These are phyloP conservation scores for Drosophila ironensis DNA, from an alignment of 1,140 invertebrate genomes.

Conservation along the genomic window DNA sequence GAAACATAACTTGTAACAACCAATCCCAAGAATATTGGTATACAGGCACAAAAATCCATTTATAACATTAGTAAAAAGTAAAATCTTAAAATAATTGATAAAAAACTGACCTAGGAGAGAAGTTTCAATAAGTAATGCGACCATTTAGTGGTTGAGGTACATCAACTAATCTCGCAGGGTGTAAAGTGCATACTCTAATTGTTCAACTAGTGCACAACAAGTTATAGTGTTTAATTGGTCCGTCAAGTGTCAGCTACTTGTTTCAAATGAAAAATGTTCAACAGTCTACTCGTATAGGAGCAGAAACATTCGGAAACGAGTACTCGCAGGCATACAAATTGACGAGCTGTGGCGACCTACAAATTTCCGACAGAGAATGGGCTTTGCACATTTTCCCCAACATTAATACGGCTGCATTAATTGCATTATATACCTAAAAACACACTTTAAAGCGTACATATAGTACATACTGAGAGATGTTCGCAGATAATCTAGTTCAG, in stretches of 20 bases:
- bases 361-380: constrained; percentile 14
- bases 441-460: background rate
- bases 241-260: background rate
- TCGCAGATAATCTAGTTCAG: constrained; percentile 35
- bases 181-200: no score
- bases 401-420: constrained; percentile 42
- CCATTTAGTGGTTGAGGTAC: no score
- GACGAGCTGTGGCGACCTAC: constrained; percentile 25
- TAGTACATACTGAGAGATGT: background rate
- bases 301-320: background rate
- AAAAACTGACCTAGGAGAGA: no score
- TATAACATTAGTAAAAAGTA: no score
- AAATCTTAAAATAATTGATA: no score
- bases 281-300: background rate
- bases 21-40: no score
- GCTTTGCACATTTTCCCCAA: constrained; percentile 21
- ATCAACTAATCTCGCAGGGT: no score
- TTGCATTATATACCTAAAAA: constrained; percentile 39
- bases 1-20: no score
- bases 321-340: background rate
- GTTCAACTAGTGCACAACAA: background rate
- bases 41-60: no score
- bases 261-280: background rate
- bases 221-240: constrained; percentile 2
- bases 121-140: no score